Base-by-base conservation (phyloP, 2,888 invertebrate species). In the Arge pagana region DNA sequence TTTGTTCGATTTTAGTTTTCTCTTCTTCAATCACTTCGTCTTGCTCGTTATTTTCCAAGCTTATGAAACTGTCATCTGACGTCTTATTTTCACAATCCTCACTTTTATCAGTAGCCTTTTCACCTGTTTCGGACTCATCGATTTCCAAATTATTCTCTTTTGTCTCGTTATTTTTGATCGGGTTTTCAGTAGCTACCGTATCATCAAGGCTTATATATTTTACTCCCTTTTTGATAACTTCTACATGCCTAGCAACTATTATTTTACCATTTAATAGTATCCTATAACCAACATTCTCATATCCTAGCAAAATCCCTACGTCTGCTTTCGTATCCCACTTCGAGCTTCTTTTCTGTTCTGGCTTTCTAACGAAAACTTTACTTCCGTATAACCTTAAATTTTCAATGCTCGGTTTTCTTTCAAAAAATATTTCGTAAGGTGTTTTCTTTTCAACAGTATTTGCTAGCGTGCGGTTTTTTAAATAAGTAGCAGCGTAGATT, bases 351-450 rank as follows among this genome's bases (percentile, higher is more conserved):
- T 42, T 43, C 43, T 43, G 5, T 33, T 50, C 54, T n/a, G 54
- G 54, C 15, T 50, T 50, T 18, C 50, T 26, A 4, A 45, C 36
- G 37, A 54, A 54, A 21, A 54, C 45, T 50, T 31, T 31, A 13
- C 31, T 31, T 13, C 31, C 31, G 31, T 31, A 31, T 13, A 31
- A n/a, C 13, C 31, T 31, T 13, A 31, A 50, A 8, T 54, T 16
- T 40, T 45, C 50, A 18, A 21, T 28, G 10, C 45, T 31, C 45
- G 54, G 50, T 23, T 50, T 50, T 30, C 50, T 36, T 19, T 24
- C 15, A 33, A 54, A 50, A 16, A 54, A 31, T 54, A 54, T 54
- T 15, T 54, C 50, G 45, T 26, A 54, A 11, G 54, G 54, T n/a
- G 54, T 18, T 43, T 43, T 43, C 4, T 11, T 30, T 43, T 26